Percentiles rank a stretch among this genome's conserved stretches.
phyloP scores from a whole-genome alignment of 2,888 invertebrate genomes.

The Cephus pulcher region DNA sequence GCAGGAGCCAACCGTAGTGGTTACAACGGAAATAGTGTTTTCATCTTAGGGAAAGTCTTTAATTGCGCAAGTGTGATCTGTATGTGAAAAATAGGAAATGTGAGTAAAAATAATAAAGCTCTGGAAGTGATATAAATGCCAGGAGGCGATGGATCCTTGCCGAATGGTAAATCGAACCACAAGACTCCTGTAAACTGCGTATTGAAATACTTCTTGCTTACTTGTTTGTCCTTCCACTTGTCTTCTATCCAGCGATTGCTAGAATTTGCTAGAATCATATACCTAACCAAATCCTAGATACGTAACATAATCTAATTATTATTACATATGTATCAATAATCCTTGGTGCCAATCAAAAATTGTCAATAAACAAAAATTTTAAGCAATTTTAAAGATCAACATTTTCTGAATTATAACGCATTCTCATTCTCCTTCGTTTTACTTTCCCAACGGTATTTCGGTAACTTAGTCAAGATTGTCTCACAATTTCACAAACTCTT shows the following conservation, averaged over 20 bases:
- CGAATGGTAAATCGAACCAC: constrained; percentile 29
- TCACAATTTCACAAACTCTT: neutral
- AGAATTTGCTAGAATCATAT: constrained; percentile 20
- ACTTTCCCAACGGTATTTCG: neutral
- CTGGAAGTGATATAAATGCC: constrained; percentile 15
- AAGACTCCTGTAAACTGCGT: neutral
- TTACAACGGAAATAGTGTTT: constrained; percentile 9
- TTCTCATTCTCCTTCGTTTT: neutral
- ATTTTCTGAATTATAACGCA: neutral
- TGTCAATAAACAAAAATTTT: neutral
- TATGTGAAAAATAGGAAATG: constrained; percentile 25
- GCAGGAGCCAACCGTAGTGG: neutral
- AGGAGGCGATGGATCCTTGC: constrained; percentile 25
- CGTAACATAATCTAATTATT: neutral
- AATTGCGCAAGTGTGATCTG: constrained; percentile 3
- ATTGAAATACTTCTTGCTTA: neutral
- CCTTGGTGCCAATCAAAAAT: neutral
- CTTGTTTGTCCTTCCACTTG: constrained; percentile 1
- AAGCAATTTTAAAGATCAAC: neutral
- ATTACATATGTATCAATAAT: neutral
- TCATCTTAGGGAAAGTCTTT: neutral
- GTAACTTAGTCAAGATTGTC: neutral
- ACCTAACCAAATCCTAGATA: neutral
- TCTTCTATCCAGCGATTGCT: constrained; percentile 10
- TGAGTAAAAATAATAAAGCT: constrained; percentile 30